These are phyloP conservation scores for Chrysina gloriosa DNA, from an alignment of 2,888 invertebrate species.

Conservation along the genomic window DNA sequence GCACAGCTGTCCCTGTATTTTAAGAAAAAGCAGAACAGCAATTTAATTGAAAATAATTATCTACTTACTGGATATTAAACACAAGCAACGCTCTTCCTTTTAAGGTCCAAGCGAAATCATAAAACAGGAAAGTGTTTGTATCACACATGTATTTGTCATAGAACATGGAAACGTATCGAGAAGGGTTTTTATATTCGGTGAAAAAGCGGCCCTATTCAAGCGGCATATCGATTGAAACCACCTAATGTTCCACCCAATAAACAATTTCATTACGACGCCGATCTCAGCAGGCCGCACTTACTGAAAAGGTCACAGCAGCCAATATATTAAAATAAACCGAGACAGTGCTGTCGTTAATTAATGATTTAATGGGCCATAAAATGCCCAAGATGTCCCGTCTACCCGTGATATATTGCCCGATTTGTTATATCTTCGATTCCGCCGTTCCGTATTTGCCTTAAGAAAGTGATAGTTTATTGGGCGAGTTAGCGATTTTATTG, in stretches of 20 bases:
- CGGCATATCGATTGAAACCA: slow-evolving; percentile 32
- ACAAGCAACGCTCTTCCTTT: slow-evolving; percentile 10
- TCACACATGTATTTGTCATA: slow-evolving; percentile 32
- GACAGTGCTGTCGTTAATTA: slow-evolving; percentile 42
- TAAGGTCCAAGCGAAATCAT: slow-evolving; percentile 4
- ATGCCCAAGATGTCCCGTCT: slow-evolving; percentile 38
- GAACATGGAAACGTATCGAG: slow-evolving; percentile 23
- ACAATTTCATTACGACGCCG: slow-evolving; percentile 38
- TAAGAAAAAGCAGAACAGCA: slow-evolving; percentile 18
- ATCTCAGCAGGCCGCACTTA: slow-evolving; percentile 36
- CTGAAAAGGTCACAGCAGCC: slow-evolving; percentile 37
- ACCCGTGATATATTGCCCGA: slow-evolving; percentile 35
- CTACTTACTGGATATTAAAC: slow-evolving; percentile 6
- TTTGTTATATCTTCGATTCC: slow-evolving; percentile 29
- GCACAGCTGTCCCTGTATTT: too few species aligned
- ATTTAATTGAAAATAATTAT: slow-evolving; percentile 32
- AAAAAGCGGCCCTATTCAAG: slow-evolving; percentile 16
- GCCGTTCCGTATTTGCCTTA: slow-evolving; percentile 5
- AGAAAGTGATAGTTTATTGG: slow-evolving; percentile 32
- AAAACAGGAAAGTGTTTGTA: slow-evolving; percentile 32
- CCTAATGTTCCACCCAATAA: slow-evolving; percentile 39
- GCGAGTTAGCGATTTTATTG: slow-evolving; percentile 25
- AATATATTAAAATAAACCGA: slow-evolving; percentile 39
- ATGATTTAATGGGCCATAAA: slow-evolving; percentile 41
- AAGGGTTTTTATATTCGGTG: slow-evolving; percentile 16